Evolutionary conservation across 2,888 invertebrate species (phyloP), one percentile per base, ranked within the genome.

Genomic region (Tanaodytes sp.): DNA sequence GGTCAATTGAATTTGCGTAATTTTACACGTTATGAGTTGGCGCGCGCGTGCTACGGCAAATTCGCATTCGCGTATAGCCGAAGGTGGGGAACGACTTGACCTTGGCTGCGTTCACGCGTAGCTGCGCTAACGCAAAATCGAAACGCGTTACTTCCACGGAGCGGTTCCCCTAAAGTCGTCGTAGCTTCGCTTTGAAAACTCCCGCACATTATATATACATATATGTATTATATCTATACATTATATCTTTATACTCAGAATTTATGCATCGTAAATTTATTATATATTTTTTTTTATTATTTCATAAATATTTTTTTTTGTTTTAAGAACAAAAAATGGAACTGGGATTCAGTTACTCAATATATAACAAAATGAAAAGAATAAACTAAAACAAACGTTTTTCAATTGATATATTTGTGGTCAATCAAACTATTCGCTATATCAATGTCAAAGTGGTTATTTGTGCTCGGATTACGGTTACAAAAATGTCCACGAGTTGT

Each of bases 21-120:
- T 70, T 65, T 70, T 61, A 49, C 48, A 49, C 46, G 49, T 51
- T 16, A 46, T 42, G 46, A 42, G 46, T 36, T 59, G 42, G 30
- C 27, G 33, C 31, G 30, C 27, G 33, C 20, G 30, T 16, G 40
- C 49, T 46, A 23, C 40, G 15, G 51, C 42, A 57, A 51, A 57
- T 66, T 59, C 48, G 73, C 73, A 72, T 76, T 64, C 51, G 73
- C 73, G 75, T 76, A 80, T 76, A 77, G 79, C 78, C 76, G 76
- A 78, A 80, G 79, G 77, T 79, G 79, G 80, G 80, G 77, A 81
- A 80, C 81, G 82, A 84, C 84, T 84, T 84, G 84, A 84, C 84
- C 84, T 84, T 84, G 84, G 84, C 82, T 84, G 82, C 84, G 81
- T 84, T 84, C 84, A 84, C 84, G 84, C 84, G 84, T 84, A 84